Evolutionary conservation across 2,888 invertebrate species (phyloP).

Genomic region (Nasonovia ribisnigri): DNA sequence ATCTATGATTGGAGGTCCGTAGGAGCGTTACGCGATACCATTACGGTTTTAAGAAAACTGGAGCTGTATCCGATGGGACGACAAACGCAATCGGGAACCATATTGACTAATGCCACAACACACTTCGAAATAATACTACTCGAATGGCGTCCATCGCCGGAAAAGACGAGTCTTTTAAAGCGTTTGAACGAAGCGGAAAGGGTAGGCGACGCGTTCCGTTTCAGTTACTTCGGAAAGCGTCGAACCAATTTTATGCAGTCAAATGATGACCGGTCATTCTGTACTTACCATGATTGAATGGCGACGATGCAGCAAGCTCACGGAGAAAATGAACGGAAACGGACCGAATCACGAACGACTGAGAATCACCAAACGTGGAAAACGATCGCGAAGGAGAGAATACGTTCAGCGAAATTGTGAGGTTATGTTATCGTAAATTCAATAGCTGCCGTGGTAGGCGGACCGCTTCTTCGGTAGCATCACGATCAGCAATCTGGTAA

Average conservation of each 20-base stretch:
- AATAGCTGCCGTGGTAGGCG: not conserved
- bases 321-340: not conserved
- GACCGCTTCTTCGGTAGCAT: not conserved
- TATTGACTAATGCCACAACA: not conserved
- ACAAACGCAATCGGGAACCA: not conserved
- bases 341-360: not conserved
- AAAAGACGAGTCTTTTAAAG: not conserved
- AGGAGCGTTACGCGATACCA: not conserved
- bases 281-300: conserved; percentile 48
- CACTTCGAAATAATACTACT: not conserved
- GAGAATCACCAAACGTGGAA: conserved; percentile 41
- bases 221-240: not conserved
- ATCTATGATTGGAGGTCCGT: not conserved
- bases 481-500: not conserved
- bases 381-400: not conserved
- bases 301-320: not conserved
- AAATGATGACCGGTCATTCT: not conserved
- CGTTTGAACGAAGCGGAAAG: not conserved
- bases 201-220: no score
- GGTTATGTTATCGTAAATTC: conserved; percentile 45
- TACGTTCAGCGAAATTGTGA: not conserved
- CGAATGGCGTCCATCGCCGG: not conserved
- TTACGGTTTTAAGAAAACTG: not conserved
- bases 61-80: not conserved
- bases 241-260: not conserved